Evolutionary conservation across 2,888 invertebrate genomes (phyloP).

Genomic region (Mimachlamys varia): DNA sequence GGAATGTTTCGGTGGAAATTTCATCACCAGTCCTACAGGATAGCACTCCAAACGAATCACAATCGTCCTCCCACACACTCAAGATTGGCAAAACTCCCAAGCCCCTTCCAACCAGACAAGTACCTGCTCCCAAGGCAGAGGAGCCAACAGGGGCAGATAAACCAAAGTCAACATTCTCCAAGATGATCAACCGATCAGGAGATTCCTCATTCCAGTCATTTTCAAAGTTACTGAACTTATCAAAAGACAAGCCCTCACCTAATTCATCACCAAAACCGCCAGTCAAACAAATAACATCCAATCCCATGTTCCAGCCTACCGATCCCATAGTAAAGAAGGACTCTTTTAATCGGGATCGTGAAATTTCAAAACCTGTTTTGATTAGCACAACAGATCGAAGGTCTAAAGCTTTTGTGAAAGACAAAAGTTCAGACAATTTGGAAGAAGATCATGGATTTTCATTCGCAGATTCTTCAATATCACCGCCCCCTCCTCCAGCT

Average conservation of each 20-base stretch:
- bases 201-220: slow-evolving; percentile 24
- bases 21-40: slow-evolving; percentile 63
- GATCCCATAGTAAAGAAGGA: slow-evolving; percentile 64
- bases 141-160: slow-evolving; percentile 36
- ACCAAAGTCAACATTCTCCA: not conserved
- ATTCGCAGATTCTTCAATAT: slow-evolving; percentile 37
- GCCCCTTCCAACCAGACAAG: slow-evolving; percentile 36
- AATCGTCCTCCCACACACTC: slow-evolving; percentile 43
- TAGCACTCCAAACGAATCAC: slow-evolving; percentile 61
- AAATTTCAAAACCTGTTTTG: slow-evolving; percentile 74
- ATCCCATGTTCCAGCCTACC: slow-evolving; percentile 33
- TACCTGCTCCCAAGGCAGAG: slow-evolving; percentile 37
- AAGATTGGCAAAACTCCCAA: slow-evolving; percentile 22
- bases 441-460: slow-evolving; percentile 40
- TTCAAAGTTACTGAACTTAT: slow-evolving; percentile 37
- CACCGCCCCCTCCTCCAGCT: slow-evolving; percentile 53
- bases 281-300: slow-evolving; percentile 43
- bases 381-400: slow-evolving; percentile 75
- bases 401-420: slow-evolving; percentile 68
- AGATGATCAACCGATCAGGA: not conserved
- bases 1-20: slow-evolving; percentile 53
- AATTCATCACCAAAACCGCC: slow-evolving; percentile 47
- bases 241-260: slow-evolving; percentile 48
- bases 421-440: slow-evolving; percentile 50
- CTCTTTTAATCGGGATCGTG: slow-evolving; percentile 66